Conservation (phyloP, 2,888 invertebrate species). For the Tachystola acroxantha region DNA sequence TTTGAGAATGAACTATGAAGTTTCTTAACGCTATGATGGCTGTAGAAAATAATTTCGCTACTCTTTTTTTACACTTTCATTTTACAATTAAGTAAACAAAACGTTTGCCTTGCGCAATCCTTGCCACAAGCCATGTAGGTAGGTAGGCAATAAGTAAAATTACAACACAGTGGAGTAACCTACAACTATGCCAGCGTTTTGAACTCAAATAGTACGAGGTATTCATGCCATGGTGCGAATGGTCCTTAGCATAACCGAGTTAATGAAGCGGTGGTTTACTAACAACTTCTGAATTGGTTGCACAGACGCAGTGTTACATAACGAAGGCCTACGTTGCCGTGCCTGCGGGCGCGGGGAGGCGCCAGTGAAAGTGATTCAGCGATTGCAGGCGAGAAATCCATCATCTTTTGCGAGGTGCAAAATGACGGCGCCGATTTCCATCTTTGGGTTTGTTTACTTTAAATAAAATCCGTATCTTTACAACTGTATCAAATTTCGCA, state of each 20-base stretch:
- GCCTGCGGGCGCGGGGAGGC: conserved; percentile 21
- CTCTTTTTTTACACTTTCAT: conserved; percentile 8
- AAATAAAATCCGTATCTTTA: conserved; percentile 6
- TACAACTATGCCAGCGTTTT: conserved; percentile 2
- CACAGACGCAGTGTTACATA: conserved; percentile 34
- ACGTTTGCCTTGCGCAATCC: conserved; percentile 8
- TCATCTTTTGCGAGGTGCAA: conserved; percentile 39
- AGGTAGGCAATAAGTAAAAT: conserved; percentile 15
- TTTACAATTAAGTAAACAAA: conserved; percentile 9
- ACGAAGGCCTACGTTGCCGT: conserved; percentile 15
- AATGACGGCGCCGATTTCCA: conserved; percentile 39
- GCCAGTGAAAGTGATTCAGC: conserved; percentile 57
- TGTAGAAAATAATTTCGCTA: conserved; percentile 6
- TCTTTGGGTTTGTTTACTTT: conserved; percentile 29
- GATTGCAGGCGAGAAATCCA: conserved; percentile 52
- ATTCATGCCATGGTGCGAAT: conserved; percentile 7
- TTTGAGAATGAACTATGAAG: background rate
- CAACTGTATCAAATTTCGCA: no score
- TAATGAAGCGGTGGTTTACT: conserved; percentile 34
- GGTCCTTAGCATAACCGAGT: conserved; percentile 29
- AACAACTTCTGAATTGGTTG: conserved; percentile 23
- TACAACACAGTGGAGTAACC: conserved; percentile 7
- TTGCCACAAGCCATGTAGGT: conserved; percentile 11
- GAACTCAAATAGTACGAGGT: conserved; percentile 2
- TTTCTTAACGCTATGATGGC: conserved; percentile 1